Conservation (phyloP, 2,888 invertebrate species). For the Craniophora ligustri region DNA sequence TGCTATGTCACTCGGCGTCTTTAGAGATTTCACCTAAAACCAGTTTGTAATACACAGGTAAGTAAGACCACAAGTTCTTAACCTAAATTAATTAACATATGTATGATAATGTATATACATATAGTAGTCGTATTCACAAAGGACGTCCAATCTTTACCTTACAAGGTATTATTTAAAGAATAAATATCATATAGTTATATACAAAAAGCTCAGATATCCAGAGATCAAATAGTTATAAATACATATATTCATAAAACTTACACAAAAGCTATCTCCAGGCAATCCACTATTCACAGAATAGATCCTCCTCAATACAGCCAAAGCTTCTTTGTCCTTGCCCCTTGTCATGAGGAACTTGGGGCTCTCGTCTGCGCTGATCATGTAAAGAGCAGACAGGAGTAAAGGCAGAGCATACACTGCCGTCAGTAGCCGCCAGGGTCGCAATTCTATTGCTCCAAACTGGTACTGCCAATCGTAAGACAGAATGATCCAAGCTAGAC, state of each 20-base stretch:
- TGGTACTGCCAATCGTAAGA: slow-evolving; percentile 81
- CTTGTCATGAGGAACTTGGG: slow-evolving; percentile 92
- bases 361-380: slow-evolving; percentile 90
- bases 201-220: too few species aligned
- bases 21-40: slow-evolving; percentile 74
- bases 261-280: slow-evolving; percentile 67
- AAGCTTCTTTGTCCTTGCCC: slow-evolving; percentile 88
- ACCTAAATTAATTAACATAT: too few species aligned
- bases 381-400: slow-evolving; percentile 73
- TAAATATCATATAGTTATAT: too few species aligned
- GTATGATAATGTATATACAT: too few species aligned
- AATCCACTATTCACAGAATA: slow-evolving; percentile 71
- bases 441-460: slow-evolving; percentile 76
- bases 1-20: slow-evolving; percentile 38
- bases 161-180: too few species aligned
- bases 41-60: too few species aligned
- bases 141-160: too few species aligned
- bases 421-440: slow-evolving; percentile 93
- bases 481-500: slow-evolving; percentile 91
- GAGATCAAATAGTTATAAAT: too few species aligned
- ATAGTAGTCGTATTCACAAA: too few species aligned
- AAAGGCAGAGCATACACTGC: slow-evolving; percentile 90
- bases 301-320: slow-evolving; percentile 76
- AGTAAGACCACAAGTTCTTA: not conserved
- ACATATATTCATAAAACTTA: slow-evolving; percentile 64